A percentile compares a stretch with the other conserved stretches of the same genome.
These are phyloP conservation scores for Heterochromis multidens DNA, from an alignment of 2,113 vertebrate genomes.

Conservation along the genomic window DNA sequence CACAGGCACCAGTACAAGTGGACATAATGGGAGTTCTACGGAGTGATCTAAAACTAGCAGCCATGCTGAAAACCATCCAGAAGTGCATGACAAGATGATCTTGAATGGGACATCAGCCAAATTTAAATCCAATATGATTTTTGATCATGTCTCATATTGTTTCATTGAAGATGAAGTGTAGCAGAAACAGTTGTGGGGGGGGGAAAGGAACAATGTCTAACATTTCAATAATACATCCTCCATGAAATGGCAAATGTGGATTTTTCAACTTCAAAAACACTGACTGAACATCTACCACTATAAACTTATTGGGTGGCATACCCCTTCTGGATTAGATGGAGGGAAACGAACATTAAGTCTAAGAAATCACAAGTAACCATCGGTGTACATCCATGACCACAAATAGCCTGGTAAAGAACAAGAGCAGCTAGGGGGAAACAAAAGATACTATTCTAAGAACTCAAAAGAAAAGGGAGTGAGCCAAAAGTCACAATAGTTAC, in stretches of 20 bases:
- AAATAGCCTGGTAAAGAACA: conserved; percentile 8
- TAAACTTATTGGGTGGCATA: neutral
- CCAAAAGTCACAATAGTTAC: conserved; percentile 13
- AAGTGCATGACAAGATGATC: no score
- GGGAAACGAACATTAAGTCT: neutral
- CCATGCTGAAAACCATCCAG: no score
- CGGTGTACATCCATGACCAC: neutral
- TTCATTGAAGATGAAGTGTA: neutral
- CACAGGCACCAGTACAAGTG: no score
- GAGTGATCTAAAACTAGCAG: no score
- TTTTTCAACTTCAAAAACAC: neutral
- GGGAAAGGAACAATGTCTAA: neutral
- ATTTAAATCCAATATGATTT: no score
- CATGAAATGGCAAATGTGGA: neutral
- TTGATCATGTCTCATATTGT: neutral
- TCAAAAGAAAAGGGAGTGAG: conserved; percentile 8
- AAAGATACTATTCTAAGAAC: neutral
- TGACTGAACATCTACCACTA: neutral
- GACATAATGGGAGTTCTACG: no score
- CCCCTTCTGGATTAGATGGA: neutral
- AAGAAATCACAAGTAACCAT: conserved; percentile 15
- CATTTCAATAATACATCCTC: neutral
- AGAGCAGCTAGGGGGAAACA: neutral
- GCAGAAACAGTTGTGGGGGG: neutral
- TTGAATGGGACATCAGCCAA: no score